phyloP scores from a whole-genome alignment of 2,797 vertebrate species.

The Galagoides demidoff region DNA sequence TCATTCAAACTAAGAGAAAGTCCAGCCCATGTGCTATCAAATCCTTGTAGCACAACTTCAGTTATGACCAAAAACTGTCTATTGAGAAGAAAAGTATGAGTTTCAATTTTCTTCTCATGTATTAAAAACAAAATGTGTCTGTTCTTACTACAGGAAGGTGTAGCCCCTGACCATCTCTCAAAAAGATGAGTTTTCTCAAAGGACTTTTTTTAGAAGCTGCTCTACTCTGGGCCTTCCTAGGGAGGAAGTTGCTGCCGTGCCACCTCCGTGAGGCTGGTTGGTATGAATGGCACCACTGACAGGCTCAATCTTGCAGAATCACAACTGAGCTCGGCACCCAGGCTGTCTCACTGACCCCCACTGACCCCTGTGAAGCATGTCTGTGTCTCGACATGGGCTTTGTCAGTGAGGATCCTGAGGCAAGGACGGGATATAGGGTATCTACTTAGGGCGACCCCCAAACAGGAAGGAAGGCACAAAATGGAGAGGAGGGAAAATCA shows the following conservation, averaged over 20 bases:
- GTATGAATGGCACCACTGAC: neutral
- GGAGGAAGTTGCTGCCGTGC: neutral
- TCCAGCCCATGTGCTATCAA: constrained; percentile 33
- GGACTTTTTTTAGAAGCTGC: neutral
- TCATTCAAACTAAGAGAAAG: constrained; percentile 78
- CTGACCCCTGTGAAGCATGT: neutral
- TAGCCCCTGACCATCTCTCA: neutral
- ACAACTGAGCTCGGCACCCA: neutral
- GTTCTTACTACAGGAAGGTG: constrained; percentile 29
- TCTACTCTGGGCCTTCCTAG: neutral
- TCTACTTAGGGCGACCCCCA: neutral
- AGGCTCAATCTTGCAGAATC: neutral
- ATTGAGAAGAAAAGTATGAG: neutral
- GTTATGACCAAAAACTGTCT: constrained; percentile 61
- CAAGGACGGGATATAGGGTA: neutral
- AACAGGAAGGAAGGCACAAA: neutral
- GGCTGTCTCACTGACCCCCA: neutral
- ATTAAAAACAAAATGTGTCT: constrained; percentile 59
- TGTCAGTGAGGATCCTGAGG: neutral
- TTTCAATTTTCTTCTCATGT: neutral
- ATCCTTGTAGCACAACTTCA: constrained; percentile 48
- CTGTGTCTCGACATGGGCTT: neutral
- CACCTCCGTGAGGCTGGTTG: neutral
- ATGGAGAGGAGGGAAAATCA: neutral
- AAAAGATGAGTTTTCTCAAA: neutral